A percentile compares a stretch with the other conserved stretches of the same genome.
phyloP scores from a whole-genome alignment of 2,113 vertebrate genomes.

The Pangasianodon gigas region DNA sequence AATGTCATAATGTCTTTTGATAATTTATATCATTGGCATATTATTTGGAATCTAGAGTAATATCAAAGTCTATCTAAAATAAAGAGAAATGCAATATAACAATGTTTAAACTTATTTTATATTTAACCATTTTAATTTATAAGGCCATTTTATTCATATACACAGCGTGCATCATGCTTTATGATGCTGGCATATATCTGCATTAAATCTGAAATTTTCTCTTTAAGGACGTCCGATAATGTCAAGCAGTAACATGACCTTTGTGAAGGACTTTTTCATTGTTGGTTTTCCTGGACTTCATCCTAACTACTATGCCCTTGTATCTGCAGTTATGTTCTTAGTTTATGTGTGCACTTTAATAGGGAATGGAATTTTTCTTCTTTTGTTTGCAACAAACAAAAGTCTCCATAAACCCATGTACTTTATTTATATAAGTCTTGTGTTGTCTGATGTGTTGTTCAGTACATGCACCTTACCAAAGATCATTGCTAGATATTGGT shows the following conservation, averaged over 20 bases:
- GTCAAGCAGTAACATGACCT: slow-evolving; percentile 55
- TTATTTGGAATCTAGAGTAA: too few relatives aligned
- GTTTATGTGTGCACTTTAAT: slow-evolving; percentile 53
- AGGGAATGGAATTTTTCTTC: slow-evolving; percentile 50
- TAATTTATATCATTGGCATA: too few relatives aligned
- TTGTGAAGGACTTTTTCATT: slow-evolving; percentile 57
- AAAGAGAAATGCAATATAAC: too few relatives aligned
- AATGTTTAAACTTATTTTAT: too few relatives aligned
- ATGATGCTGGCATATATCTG: neutral
- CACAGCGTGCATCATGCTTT: neutral
- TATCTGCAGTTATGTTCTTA: slow-evolving; percentile 52
- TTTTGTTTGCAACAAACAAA: slow-evolving; percentile 32
- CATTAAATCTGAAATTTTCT: neutral
- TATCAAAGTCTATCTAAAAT: too few relatives aligned
- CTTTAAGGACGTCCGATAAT: slow-evolving; percentile 31
- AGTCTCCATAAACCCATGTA: slow-evolving; percentile 65
- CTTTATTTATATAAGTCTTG: slow-evolving; percentile 60
- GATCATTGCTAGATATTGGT: slow-evolving; percentile 67
- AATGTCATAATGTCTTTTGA: too few relatives aligned
- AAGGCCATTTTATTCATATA: neutral
- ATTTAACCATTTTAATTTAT: neutral
- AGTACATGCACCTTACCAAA: slow-evolving; percentile 63
- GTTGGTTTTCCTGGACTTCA: slow-evolving; percentile 58
- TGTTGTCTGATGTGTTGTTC: slow-evolving; percentile 60
- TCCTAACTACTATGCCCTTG: slow-evolving; percentile 44